Base-by-base conservation (phyloP, 1,140 invertebrate species). In the Oryzaephilus surinamensis region DNA sequence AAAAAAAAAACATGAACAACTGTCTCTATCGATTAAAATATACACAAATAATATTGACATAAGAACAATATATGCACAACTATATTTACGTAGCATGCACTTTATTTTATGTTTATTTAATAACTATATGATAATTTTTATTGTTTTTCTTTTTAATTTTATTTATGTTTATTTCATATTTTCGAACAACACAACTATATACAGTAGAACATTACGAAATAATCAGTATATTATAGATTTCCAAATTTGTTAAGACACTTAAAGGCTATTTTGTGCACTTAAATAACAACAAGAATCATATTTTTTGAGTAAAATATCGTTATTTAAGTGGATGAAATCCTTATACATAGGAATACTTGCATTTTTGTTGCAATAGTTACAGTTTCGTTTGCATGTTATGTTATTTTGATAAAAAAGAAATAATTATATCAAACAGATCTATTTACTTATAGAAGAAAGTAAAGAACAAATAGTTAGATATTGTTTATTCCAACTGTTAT, bases 401-500 rank as follows among this genome's bases (percentile, higher is more conserved):
- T 38, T 29, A 38, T 19, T 31, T 38, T 38, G 10, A 15, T 6
- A 30, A 17, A n/a, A n/a, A n/a, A n/a, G n/a, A n/a, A n/a, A n/a
- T n/a, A n/a, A n/a, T n/a, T n/a, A n/a, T n/a, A n/a, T n/a, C n/a
- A n/a, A n/a, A n/a, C n/a, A n/a, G n/a, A n/a, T n/a, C n/a, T n/a
- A n/a, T n/a, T 21, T 21, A 24, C 23, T 24, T n/a, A 20, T 17
- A 37, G 17, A 10, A 18, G 12, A 27, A 38, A 31, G 30, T 17
- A 36, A 27, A 14, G 13, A 15, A 20, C 29, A 31, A 19, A 28
- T 38, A 38, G 36, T 38, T 38, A 38, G 36, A 31, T 38, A 30
- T 16, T 38, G 36, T 38, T 38, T 38, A 38, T 38, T 38, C 36
- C 36, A 38, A 38, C 36, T 38, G 36, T 38, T 38, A 29, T 19